These are phyloP conservation scores for Eutrigla gurnardus DNA, from an alignment of 2,797 vertebrate genomes.

Conservation along the genomic window DNA sequence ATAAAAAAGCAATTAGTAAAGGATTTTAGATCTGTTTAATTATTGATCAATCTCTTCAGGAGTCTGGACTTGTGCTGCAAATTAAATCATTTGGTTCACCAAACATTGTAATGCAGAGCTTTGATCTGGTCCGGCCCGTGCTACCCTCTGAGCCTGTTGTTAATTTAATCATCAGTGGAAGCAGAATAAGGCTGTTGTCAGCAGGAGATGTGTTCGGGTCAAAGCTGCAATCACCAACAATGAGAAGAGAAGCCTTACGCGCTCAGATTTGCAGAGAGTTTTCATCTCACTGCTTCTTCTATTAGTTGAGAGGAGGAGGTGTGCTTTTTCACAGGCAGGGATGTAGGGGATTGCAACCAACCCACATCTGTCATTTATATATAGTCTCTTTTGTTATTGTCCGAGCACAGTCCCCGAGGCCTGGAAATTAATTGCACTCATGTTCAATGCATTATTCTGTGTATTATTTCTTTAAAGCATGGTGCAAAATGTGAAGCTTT, in stretches of 20 bases:
- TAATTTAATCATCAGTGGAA: conserved; percentile 48
- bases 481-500: conserved; percentile 55
- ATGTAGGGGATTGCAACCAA: conserved; percentile 31
- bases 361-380: conserved; percentile 51
- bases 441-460: conserved; percentile 40
- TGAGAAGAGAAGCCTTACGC: conserved; percentile 10
- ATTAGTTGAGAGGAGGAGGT: conserved; percentile 31
- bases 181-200: conserved; percentile 27
- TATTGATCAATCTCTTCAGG: conserved; percentile 41
- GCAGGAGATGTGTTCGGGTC: conserved; percentile 20
- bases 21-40: conserved; percentile 54
- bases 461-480: conserved; percentile 52
- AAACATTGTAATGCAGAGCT: conserved; percentile 26
- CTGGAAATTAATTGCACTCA: conserved; percentile 66
- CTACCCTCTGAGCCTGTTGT: conserved; percentile 10
- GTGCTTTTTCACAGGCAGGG: conserved; percentile 36
- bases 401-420: conserved; percentile 43
- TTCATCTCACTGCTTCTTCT: conserved; percentile 18
- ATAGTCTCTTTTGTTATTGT: conserved; percentile 65
- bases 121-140: conserved; percentile 28
- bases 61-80: conserved; percentile 30
- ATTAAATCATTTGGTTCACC: conserved; percentile 28
- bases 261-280: conserved; percentile 20
- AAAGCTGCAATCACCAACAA: conserved; percentile 36
- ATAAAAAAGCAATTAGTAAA: conserved; percentile 61